Base-by-base conservation (phyloP, 2,113 vertebrate species). In the Sinocyclocheilus anshuiensis region DNA sequence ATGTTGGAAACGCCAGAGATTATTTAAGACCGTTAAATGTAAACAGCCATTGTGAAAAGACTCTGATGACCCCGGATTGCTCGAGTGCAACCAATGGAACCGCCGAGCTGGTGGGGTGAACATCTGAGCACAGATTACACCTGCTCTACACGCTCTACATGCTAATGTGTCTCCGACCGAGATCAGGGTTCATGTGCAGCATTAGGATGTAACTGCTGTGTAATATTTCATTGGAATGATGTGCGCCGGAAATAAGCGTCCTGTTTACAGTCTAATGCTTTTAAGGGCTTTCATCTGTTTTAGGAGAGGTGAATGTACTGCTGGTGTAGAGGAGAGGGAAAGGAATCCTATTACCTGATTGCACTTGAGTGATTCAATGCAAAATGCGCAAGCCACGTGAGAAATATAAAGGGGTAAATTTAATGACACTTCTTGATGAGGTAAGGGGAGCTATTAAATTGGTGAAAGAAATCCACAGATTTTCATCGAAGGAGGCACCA, bases 21-120 rank as follows among this genome's bases (percentile, higher is more conserved):
- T 82, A 50, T 82, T 65, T 82, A 50, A 82, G 63, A 71, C 39
- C 4, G 18, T 82, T 69, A 33, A 69, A 82, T 82, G 80, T 45
- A 53, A 69, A 82, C 24, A 36, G 65, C 45, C 81, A 71, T n/a
- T 53, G 45, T 82, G 81, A 53, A 67, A 26, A 20, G 80, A 82
- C 42, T 69, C 24, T 3, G 15, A 8, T 82, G 81, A 82, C 63
- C 63, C 20, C 11, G 1, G 63, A 82, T 82, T 71, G 61, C 81
- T 82, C n/a, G 16, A 81, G 79, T 24, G 74, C 36, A 13, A 63
- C 77, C 77, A 42, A 80, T 63, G 22, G 33, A 24, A 22, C 13
- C 1, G 4, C 22, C 1, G 77, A 45, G 57, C 20, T 24, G 6
- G 77, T 5, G n/a, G 59, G 74, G 48, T 77, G 50, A 55, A 55